Percentiles rank a stretch among this genome's conserved stretches.
These are phyloP conservation scores for Gasterosteus aculeatus DNA, from an alignment of 2,113 vertebrate species.

Conservation along the genomic window DNA sequence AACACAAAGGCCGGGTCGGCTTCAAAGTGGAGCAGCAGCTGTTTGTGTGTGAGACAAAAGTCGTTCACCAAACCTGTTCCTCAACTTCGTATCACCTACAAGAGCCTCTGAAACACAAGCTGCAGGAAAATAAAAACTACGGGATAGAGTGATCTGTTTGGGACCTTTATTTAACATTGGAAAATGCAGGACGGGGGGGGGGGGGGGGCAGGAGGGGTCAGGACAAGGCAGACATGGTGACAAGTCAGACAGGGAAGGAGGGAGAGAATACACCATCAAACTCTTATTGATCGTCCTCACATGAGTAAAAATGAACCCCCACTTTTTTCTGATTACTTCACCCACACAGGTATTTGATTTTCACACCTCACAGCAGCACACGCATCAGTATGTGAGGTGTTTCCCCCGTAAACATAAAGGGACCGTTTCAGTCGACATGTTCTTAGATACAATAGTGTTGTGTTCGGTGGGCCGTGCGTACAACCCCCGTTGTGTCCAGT, in stretches of 20 bases:
- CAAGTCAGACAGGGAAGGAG: conserved; percentile 30
- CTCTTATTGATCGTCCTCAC: conserved; percentile 13
- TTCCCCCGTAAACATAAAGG: conserved; percentile 33
- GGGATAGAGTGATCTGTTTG: conserved; percentile 39
- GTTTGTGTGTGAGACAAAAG: conserved; percentile 51
- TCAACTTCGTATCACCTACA: too few relatives aligned
- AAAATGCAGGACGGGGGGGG: conserved; percentile 55
- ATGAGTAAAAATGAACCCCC: background rate
- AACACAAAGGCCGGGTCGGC: too few relatives aligned
- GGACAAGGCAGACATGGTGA: conserved; percentile 67
- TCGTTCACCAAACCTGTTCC: too few relatives aligned
- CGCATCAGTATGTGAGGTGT: conserved; percentile 8
- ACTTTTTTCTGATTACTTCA: conserved; percentile 4
- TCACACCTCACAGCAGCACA: conserved; percentile 36
- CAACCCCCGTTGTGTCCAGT: conserved; percentile 9
- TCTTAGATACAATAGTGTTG: conserved; percentile 10
- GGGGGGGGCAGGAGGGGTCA: background rate
- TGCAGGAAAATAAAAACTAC: conserved; percentile 32
- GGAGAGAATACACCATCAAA: conserved; percentile 26
- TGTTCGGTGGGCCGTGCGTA: background rate
- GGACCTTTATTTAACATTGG: conserved; percentile 75
- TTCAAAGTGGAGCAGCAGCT: conserved; percentile 44
- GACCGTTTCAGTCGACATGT: conserved; percentile 1
- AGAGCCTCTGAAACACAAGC: conserved; percentile 39
- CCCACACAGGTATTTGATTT: conserved; percentile 15